Percentiles rank a stretch among this genome's conserved stretches.
Evolutionary conservation across 2,113 vertebrate species (phyloP).

Genomic region (Eudyptes chrysolophus): DNA sequence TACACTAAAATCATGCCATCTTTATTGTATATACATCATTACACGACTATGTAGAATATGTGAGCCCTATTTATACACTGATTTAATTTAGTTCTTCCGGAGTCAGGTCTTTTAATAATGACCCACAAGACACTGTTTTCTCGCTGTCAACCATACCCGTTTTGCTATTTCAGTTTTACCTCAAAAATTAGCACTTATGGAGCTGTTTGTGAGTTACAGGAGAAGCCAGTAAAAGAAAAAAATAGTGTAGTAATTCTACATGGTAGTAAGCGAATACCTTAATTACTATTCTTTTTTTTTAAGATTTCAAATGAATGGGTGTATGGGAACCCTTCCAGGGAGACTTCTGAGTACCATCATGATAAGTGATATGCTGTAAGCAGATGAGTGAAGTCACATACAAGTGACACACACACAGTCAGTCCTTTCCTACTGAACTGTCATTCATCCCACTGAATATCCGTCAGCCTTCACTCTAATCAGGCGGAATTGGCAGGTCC

Average conservation of each 20-base stretch:
- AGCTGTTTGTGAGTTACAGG: not conserved
- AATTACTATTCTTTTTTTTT: not conserved
- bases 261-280: not conserved
- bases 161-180: not conserved
- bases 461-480: not conserved
- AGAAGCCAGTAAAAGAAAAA: not conserved
- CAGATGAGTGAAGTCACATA: conserved; percentile 28
- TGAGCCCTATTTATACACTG: not conserved
- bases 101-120: not conserved
- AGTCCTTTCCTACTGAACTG: conserved; percentile 13
- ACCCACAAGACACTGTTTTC: not conserved
- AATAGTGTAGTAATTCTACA: not conserved
- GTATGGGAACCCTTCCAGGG: not conserved
- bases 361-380: conserved; percentile 4
- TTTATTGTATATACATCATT: not conserved
- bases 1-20: conserved; percentile 8
- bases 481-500: not conserved
- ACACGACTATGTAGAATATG: not conserved
- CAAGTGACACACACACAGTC: not conserved
- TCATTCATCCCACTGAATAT: conserved; percentile 8
- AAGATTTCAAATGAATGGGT: not conserved
- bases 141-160: not conserved
- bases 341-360: not conserved
- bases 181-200: not conserved
- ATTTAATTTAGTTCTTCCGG: not conserved